A percentile compares a stretch with the other conserved stretches of the same genome.
These are phyloP conservation scores for Drosophila kohkoa DNA, from an alignment of 1,140 invertebrate species.

Conservation along the genomic window DNA sequence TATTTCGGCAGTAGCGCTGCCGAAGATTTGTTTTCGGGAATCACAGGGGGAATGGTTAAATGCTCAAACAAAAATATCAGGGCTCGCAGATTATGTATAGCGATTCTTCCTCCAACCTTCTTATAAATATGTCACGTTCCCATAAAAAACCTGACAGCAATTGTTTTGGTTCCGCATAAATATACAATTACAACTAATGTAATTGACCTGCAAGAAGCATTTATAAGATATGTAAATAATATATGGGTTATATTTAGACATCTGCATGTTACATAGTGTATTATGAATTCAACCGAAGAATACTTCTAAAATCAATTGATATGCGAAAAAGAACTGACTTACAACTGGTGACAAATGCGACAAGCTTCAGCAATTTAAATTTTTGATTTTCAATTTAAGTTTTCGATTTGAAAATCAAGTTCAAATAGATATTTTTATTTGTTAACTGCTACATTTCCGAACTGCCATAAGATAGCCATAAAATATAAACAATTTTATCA, in stretches of 20 bases:
- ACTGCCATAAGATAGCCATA: too few species aligned
- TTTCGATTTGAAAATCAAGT: neutral
- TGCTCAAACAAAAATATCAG: constrained; percentile 13
- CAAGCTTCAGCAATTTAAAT: constrained; percentile 3
- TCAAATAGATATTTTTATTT: neutral
- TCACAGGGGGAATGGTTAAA: neutral
- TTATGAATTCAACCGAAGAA: neutral
- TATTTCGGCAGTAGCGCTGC: neutral
- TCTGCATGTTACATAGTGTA: neutral
- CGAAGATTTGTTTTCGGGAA: constrained; percentile 19
- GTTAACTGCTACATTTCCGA: neutral
- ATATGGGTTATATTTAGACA: constrained; percentile 1
- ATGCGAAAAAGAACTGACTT: neutral
- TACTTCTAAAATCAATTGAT: neutral
- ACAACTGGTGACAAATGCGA: neutral
- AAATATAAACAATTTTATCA: too few species aligned
- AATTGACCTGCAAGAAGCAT: constrained; percentile 6
- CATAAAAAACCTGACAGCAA: constrained; percentile 5
- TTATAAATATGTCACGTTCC: constrained; percentile 19
- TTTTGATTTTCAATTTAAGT: neutral
- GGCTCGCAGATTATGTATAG: neutral
- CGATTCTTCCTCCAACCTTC: constrained; percentile 16
- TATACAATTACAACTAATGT: constrained; percentile 32
- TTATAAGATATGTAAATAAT: neutral
- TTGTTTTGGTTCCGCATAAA: constrained; percentile 45